phyloP scores from a whole-genome alignment of 23 tunicate species.

The Ascidia mentula region DNA sequence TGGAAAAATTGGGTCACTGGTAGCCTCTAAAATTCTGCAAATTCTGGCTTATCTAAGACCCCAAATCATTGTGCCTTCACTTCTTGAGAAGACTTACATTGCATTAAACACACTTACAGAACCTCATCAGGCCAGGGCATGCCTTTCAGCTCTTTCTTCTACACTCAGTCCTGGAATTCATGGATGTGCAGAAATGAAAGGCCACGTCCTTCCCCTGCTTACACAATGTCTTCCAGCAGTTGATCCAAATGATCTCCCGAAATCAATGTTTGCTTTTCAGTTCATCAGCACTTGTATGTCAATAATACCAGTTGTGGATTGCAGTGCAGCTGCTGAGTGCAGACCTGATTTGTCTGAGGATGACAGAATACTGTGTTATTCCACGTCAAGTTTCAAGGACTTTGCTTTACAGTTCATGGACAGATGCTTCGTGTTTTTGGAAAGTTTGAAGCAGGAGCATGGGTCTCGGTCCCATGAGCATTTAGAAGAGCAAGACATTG shows the following conservation, averaged over 20 bases:
- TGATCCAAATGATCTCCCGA: slow-evolving; percentile 91
- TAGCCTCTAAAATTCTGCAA: slow-evolving; percentile 46
- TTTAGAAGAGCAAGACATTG: slow-evolving; percentile 18
- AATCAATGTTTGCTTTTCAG: slow-evolving; percentile 70
- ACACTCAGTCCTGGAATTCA: slow-evolving; percentile 32
- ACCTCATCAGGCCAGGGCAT: slow-evolving; percentile 84
- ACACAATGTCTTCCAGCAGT: slow-evolving; percentile 79
- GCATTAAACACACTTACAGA: slow-evolving; percentile 84
- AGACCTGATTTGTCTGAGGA: slow-evolving; percentile 40
- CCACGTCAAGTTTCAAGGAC: slow-evolving; percentile 69
- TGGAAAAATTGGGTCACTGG: slow-evolving; percentile 53
- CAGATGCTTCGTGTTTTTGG: slow-evolving; percentile 65
- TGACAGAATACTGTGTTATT: slow-evolving; percentile 51
- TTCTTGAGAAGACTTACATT: slow-evolving; percentile 72
- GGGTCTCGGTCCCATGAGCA: slow-evolving; percentile 35
- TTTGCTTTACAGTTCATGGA: slow-evolving; percentile 77
- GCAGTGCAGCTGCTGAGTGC: slow-evolving; percentile 47
- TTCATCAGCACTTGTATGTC: slow-evolving; percentile 73
- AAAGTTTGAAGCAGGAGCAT: slow-evolving; percentile 62
- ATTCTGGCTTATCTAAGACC: slow-evolving; percentile 58
- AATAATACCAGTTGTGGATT: slow-evolving; percentile 71
- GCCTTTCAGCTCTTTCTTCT: slow-evolving; percentile 64
- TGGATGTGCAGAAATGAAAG: slow-evolving; percentile 54
- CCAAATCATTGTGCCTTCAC: slow-evolving; percentile 62
- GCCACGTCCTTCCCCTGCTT: slow-evolving; percentile 75